Percentiles rank a stretch among this genome's conserved stretches.
Evolutionary conservation across 2,888 invertebrate species (phyloP).

Genomic region (Cylloceria caligata): DNA sequence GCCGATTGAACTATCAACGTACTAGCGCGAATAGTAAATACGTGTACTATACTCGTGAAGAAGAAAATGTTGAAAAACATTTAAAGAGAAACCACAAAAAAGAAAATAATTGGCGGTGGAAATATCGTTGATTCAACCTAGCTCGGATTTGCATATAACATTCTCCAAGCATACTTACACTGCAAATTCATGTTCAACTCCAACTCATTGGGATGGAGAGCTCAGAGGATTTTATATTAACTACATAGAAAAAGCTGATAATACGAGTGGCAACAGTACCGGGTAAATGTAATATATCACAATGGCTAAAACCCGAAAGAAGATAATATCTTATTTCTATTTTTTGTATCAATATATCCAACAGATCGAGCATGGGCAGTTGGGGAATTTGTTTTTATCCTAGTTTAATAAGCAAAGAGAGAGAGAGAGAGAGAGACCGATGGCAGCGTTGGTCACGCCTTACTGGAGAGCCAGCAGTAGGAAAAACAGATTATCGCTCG

Average conservation of each 20-base stretch:
- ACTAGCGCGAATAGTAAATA: constrained; percentile 17
- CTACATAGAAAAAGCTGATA: background rate
- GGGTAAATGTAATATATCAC: background rate
- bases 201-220: background rate
- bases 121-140: constrained; percentile 5
- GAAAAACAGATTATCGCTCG: constrained; percentile 63
- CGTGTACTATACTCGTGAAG: constrained; percentile 18
- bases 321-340: too few relatives aligned
- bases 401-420: background rate
- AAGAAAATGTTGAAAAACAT: too few relatives aligned
- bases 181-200: constrained; percentile 12
- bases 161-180: background rate
- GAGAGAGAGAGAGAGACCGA: background rate
- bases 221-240: background rate
- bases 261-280: background rate
- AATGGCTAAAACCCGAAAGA: background rate
- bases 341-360: background rate
- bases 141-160: constrained; percentile 4
- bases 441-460: background rate
- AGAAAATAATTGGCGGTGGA: constrained; percentile 17
- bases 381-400: background rate
- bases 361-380: background rate
- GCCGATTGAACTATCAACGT: constrained; percentile 37
- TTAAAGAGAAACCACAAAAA: too few relatives aligned
- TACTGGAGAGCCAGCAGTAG: background rate